Evolutionary conservation across 2,888 invertebrate genomes (phyloP), one percentile per base, ranked within the genome.

Genomic region (Eledona agricola): DNA sequence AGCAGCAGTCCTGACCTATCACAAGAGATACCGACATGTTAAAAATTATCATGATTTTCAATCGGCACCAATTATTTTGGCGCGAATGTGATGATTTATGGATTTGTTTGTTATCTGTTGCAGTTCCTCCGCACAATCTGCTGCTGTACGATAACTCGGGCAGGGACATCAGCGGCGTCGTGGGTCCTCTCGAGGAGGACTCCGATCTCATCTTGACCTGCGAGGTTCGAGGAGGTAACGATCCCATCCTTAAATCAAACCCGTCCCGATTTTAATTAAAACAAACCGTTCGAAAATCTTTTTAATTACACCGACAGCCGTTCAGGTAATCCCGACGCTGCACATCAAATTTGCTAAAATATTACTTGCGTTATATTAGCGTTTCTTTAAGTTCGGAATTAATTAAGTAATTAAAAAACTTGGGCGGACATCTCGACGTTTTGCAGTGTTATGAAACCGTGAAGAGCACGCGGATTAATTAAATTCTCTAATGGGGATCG

Each of bases 121-220:
- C 83, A 93, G 93, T 93, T 72, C 93, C 93, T 63, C 93, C 93
- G 10, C 90, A 92, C 78, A 89, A 90, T 74, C 87, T 93, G 72
- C 79, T 90, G 62, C 82, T 93, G 63, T 87, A 91, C 72, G 92
- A 93, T 75, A 88, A 88, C 69, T 89, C 89, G 64, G 92, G 93
- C 35, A 85, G 90, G 60, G 86, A 89, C 70, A 84, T 92, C 37
- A 87, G 90, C 50, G 87, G 86, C 25, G 83, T 87, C 23, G 86
- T 88, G 32, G 93, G 93, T 6, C 93, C 93, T 29, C 81, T 91
- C 68, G 85, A 89, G 70, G 93, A 93, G 78, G 89, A 88, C 17
- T 83, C 89, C 56, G 89, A 89, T 64, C 80, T 93, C 63, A 83
- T 89, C 19, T 79, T 94, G 55, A 89, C 89, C 57, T 93, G 93